These are phyloP conservation scores for Leptinotarsa texana DNA, from an alignment of 1,140 invertebrate species.

Conservation along the genomic window DNA sequence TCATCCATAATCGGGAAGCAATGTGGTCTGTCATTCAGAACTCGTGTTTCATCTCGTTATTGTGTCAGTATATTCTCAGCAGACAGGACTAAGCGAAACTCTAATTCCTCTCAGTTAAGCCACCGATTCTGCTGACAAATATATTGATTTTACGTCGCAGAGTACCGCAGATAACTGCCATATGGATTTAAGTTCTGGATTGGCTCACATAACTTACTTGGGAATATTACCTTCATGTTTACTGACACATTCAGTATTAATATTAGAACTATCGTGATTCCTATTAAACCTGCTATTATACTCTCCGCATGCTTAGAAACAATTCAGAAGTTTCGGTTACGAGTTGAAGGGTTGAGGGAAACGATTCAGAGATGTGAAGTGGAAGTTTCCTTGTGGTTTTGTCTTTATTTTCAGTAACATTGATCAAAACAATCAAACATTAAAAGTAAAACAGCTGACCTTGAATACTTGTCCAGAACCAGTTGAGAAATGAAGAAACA, in stretches of 20 bases:
- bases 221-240: slow-evolving; percentile 10
- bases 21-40: no score
- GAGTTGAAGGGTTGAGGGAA: no score
- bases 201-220: not conserved
- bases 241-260: slow-evolving; percentile 9
- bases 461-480: no score
- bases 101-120: not conserved
- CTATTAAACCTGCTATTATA: slow-evolving; percentile 16
- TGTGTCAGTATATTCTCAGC: no score
- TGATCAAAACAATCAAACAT: no score
- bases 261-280: slow-evolving; percentile 9
- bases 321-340: not conserved
- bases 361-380: no score
- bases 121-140: slow-evolving; percentile 4
- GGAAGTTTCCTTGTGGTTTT: no score
- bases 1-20: no score
- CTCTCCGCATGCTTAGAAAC: not conserved
- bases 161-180: not conserved
- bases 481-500: no score
- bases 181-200: slow-evolving; percentile 9
- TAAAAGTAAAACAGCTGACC: no score
- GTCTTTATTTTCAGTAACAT: no score
- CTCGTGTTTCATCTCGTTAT: no score
- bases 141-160: not conserved
- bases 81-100: not conserved